phyloP scores from a whole-genome alignment of 2,797 vertebrate species.

The Ptychobarbus kaznakovi region DNA sequence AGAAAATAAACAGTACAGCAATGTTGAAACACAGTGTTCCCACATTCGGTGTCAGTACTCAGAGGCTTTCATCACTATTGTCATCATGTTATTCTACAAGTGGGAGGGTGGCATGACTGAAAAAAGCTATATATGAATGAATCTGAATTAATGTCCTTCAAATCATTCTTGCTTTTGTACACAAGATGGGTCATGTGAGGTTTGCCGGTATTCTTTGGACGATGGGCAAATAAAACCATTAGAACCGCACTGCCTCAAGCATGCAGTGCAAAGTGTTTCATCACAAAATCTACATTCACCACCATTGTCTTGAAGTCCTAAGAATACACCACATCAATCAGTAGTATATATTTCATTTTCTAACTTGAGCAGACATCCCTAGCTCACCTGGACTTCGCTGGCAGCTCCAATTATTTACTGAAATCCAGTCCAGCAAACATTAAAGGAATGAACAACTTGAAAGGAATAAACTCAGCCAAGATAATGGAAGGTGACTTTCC shows the following conservation, averaged over 20 bases:
- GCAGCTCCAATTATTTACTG: constrained; percentile 31
- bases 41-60: constrained; percentile 63
- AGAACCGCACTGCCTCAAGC: neutral
- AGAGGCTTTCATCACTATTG: constrained; percentile 55
- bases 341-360: constrained; percentile 4
- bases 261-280: neutral
- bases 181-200: neutral
- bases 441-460: constrained; percentile 10
- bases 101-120: constrained; percentile 32
- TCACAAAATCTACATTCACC: constrained; percentile 16
- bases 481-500: constrained; percentile 66
- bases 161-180: neutral
- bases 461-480: constrained; percentile 16
- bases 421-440: constrained; percentile 30
- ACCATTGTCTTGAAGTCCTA: constrained; percentile 11
- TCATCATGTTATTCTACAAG: constrained; percentile 10
- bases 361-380: constrained; percentile 8
- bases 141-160: constrained; percentile 11
- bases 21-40: constrained; percentile 64
- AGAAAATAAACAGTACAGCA: constrained; percentile 69
- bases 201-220: neutral
- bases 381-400: constrained; percentile 2
- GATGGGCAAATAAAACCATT: constrained; percentile 11
- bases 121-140: neutral
- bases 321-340: constrained; percentile 7